phyloP scores from a whole-genome alignment of 2,888 invertebrate genomes.

The Therioaphis trifolii region DNA sequence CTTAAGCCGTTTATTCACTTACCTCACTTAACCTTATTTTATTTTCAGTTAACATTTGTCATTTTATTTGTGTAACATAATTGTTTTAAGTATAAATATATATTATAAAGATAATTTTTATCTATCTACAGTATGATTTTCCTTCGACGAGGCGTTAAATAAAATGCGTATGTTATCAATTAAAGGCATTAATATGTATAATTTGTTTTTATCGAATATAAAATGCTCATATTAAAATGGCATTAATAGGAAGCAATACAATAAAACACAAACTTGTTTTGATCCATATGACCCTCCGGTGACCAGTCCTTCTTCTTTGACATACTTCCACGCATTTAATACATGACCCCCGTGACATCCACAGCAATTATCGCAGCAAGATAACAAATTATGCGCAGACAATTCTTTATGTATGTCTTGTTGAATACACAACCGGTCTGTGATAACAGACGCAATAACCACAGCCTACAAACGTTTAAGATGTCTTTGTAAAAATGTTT shows the following conservation, averaged over 20 bases:
- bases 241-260: not conserved
- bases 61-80: too few species aligned
- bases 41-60: too few species aligned
- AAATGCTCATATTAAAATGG: not conserved
- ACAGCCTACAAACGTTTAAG: slow-evolving; percentile 68
- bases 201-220: too few species aligned
- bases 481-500: too few species aligned
- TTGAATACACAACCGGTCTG: slow-evolving; percentile 42
- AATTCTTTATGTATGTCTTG: not conserved
- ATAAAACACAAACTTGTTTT: not conserved
- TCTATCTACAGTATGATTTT: too few species aligned
- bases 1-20: too few species aligned
- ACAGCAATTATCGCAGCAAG: slow-evolving; percentile 43
- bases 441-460: slow-evolving; percentile 36
- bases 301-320: not conserved
- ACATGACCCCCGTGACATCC: slow-evolving; percentile 16
- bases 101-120: too few species aligned
- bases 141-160: too few species aligned
- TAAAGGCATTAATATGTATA: too few species aligned
- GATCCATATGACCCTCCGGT: not conserved
- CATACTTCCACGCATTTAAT: slow-evolving; percentile 35
- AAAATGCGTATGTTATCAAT: too few species aligned
- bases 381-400: slow-evolving; percentile 43
- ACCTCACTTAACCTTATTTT: too few species aligned
- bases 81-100: too few species aligned